A percentile compares a stretch with the other conserved stretches of the same genome.
phyloP scores from a whole-genome alignment of 2,113 vertebrate species.

The Thunnus thynnus region DNA sequence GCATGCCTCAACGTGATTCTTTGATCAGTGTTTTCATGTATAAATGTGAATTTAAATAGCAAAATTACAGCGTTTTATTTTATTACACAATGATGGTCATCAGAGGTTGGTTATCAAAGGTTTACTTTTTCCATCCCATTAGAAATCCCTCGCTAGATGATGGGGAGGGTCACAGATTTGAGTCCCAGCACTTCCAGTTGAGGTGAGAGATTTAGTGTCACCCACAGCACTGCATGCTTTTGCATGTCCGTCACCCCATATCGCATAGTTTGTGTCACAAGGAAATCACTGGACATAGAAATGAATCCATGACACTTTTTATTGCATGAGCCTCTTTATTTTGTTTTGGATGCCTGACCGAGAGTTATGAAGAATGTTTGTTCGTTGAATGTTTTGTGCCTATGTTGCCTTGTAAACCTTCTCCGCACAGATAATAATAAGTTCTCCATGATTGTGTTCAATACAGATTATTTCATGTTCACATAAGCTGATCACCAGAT shows the following conservation, averaged over 20 bases:
- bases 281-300: neutral
- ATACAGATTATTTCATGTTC: no score
- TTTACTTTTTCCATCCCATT: slow-evolving; percentile 54
- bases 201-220: slow-evolving; percentile 75
- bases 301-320: neutral
- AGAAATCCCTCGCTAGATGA: slow-evolving; percentile 86
- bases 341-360: neutral
- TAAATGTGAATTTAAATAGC: neutral
- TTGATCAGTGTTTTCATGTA: neutral
- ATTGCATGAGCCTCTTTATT: slow-evolving; percentile 2
- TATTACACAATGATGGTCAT: neutral
- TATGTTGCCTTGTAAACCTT: neutral
- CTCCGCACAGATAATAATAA: neutral
- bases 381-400: slow-evolving; percentile 6
- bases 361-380: neutral
- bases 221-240: neutral
- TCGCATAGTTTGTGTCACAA: neutral
- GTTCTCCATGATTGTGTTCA: no score
- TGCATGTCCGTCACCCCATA: neutral
- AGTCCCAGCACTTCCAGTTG: slow-evolving; percentile 85
- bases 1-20: slow-evolving; percentile 26
- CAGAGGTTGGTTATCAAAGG: slow-evolving; percentile 22
- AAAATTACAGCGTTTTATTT: neutral
- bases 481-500: no score
- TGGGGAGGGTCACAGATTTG: slow-evolving; percentile 84